These are phyloP conservation scores for Sesamia inferens DNA, from an alignment of 2,888 invertebrate species.

Conservation along the genomic window DNA sequence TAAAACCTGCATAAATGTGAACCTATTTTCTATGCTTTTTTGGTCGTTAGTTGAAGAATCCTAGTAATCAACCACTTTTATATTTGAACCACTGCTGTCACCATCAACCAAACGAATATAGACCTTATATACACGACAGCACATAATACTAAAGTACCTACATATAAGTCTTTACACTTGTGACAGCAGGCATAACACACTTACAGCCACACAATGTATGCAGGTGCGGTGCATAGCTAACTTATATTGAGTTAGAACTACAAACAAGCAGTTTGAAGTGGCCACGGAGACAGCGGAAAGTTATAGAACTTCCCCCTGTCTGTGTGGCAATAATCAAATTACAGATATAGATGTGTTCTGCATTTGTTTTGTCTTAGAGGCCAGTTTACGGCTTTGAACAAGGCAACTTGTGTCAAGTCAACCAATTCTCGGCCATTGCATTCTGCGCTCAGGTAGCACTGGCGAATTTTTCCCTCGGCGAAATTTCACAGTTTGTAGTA, in stretches of 20 bases:
- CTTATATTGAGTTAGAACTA: constrained; percentile 38
- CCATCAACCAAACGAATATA: too few species aligned
- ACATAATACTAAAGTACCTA: neutral
- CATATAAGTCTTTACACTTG: neutral
- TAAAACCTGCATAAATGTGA: neutral
- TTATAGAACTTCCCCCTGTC: neutral
- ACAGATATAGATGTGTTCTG: neutral
- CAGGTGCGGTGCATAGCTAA: constrained; percentile 35
- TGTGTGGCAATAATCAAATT: too few species aligned
- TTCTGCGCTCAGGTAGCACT: neutral
- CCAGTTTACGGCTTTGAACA: too few species aligned
- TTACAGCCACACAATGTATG: constrained; percentile 8
- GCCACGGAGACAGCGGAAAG: constrained; percentile 23
- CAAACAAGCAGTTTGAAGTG: constrained; percentile 35
- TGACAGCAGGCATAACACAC: neutral
- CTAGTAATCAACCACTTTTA: neutral
- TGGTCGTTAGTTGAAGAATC: neutral
- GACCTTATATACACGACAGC: neutral
- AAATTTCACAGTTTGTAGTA: too few species aligned
- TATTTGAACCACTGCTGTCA: neutral
- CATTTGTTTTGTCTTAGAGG: constrained; percentile 7
- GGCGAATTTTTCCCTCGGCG: too few species aligned
- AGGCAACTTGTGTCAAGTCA: neutral
- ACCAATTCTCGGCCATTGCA: neutral
- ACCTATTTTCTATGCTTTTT: neutral